Percentiles rank a stretch among this genome's conserved stretches.
These are phyloP conservation scores for Spodoptera littoralis DNA, from an alignment of 2,888 invertebrate genomes.

Conservation along the genomic window DNA sequence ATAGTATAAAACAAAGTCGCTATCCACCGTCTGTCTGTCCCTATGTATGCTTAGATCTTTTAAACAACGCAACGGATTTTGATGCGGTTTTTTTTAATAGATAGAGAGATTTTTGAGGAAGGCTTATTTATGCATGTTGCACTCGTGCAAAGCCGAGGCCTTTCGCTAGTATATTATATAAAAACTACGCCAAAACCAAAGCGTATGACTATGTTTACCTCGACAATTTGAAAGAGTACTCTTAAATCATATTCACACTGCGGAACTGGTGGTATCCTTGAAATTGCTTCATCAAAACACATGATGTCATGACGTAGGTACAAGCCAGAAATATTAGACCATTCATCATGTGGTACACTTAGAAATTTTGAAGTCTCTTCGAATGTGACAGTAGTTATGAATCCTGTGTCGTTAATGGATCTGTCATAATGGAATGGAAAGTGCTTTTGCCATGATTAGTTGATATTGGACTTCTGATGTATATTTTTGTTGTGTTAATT, in stretches of 20 bases:
- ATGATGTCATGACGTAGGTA: conserved; percentile 32
- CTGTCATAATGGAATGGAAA: conserved; percentile 23
- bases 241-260: conserved; percentile 26
- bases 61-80: no score
- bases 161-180: no score
- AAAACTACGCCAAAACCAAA: no score
- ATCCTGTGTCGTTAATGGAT: conserved; percentile 23
- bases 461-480: not conserved
- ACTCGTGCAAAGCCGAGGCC: no score
- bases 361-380: conserved; percentile 19
- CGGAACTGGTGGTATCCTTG: conserved; percentile 39
- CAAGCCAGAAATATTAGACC: conserved; percentile 34
- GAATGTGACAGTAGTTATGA: conserved; percentile 3
- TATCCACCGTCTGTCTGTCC: no score
- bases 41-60: no score
- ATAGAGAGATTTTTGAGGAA: no score
- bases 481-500: not conserved
- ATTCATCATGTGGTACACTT: conserved; percentile 47
- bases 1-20: no score
- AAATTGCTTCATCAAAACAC: conserved; percentile 42
- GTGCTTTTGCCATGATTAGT: not conserved
- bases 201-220: no score
- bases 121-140: no score
- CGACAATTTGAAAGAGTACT: conserved; percentile 16
- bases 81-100: no score